Evolutionary conservation across 1,140 invertebrate genomes (phyloP), one percentile per base, ranked within the genome.

Genomic region (Musca vetustissima): DNA sequence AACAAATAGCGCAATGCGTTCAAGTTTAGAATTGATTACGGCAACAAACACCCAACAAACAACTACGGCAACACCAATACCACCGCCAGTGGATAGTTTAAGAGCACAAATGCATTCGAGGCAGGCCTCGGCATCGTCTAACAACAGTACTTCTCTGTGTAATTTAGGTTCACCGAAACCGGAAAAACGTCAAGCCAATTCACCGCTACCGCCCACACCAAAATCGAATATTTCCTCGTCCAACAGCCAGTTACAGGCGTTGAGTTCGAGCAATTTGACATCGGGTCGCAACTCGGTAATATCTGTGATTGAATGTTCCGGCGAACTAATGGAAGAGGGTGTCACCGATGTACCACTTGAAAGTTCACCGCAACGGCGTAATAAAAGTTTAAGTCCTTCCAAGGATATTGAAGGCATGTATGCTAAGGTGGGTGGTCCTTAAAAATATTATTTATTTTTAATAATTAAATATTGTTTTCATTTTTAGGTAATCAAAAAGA

Each of bases 161-260:
- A 90, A 90, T 75, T 82, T 92, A 17, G 89, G 91, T 22, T 93
- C 92, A 0, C 92, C 92, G 0, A 93, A 93, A 78, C 92, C 91
- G 1, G 92, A 94, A 82, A 93, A 93, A 83, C 86, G 92, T n/a
- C 91, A 92, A 80, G 92, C 92, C 1, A 93, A 93, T 82, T 93
- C 92, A 0, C 92, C 92, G 0, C 76, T 93, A 36, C 92, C 92
- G 13, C 91, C 91, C 8, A 91, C 91, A 1, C 92, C 91, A 1
- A 82, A 82, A 76, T 70, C 79, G n/a, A 80, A 78, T 71, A 53
- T 71, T 11, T 69, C 67, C 53, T 8, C 75, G 74, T 32, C 15
- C 73, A 11, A 69, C 72, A 57, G n/a, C n/a, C 75, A 76, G 66
- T 68, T 79, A 4, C 67, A 78, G 25, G 28, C 68, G 50, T 64